These are phyloP conservation scores for Chrysina gloriosa DNA, from an alignment of 2,888 invertebrate species.

Conservation along the genomic window DNA sequence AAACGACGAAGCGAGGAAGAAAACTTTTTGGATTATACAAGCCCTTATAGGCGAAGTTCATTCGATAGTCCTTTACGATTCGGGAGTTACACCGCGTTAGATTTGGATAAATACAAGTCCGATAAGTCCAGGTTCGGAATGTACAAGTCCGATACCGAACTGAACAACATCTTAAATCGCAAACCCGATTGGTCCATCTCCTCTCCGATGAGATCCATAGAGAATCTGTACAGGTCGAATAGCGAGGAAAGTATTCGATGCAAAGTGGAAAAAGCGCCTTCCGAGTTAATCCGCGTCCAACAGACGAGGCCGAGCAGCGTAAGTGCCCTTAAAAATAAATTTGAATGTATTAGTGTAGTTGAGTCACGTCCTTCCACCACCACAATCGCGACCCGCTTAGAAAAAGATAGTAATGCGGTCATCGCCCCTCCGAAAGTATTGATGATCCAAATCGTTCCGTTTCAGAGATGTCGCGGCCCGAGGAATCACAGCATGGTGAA, in stretches of 20 bases:
- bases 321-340: constrained; percentile 42
- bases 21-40: neutral
- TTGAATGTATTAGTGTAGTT: constrained; percentile 39
- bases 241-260: constrained; percentile 8
- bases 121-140: neutral
- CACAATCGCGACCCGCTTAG: neutral
- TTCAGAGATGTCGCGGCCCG: constrained; percentile 16
- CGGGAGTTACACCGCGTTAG: neutral
- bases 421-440: neutral
- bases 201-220: constrained; percentile 24
- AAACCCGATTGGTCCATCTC: neutral
- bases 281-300: neutral
- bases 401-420: neutral
- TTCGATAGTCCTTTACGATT: neutral
- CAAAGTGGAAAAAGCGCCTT: neutral
- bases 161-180: constrained; percentile 11
- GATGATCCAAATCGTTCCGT: constrained; percentile 28
- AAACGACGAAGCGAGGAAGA: neutral
- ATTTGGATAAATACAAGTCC: neutral
- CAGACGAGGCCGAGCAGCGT: constrained; percentile 24
- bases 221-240: constrained; percentile 23
- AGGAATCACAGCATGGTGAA: constrained; percentile 19
- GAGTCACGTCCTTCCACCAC: constrained; percentile 28
- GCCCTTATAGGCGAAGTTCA: neutral
- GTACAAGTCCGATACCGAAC: constrained; percentile 5